Base-by-base conservation (phyloP, 2,888 invertebrate genomes). In the Pyrocoelia pectoralis region DNA sequence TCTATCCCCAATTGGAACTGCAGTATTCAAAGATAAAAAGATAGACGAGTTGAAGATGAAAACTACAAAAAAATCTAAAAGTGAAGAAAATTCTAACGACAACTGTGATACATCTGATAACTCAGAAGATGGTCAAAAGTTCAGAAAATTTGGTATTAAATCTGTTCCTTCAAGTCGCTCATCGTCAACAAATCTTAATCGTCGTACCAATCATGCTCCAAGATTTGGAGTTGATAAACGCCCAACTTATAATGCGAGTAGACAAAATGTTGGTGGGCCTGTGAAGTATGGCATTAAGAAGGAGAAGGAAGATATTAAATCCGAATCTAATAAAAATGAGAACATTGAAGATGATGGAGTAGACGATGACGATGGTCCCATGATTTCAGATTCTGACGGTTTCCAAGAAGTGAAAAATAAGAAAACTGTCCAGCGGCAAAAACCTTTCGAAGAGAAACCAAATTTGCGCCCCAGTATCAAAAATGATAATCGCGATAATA, bases 361-460 rank as follows among this genome's bases (percentile, higher is more conserved):
- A 9, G 74, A 74, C 15, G 72, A 69, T 8, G 82, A 83, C 33
- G n/a, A n/a, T n/a, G 53, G 56, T 1, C 52, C 46, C 6, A 74
- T 73, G 28, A 78, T 77, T 61, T 65, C 58, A 29, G 85, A 88
- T 60, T 87, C 89, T 56, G 89, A 89, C 74, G 92, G 92, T 51
- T 93, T 94, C 80, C 92, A 93, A 80, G 94, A 94, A 79, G 94
- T 94, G 5, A 87, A 92, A 61, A 92, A 91, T 57, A 92, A 92
- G 79, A 93, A 92, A 77, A 87, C 87, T 0, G 90, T 90, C 72
- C 90, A 89, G 55, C 77, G 84, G 0, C 83, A 79, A 72, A 76
- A 81, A 77, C 67, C 73, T 1, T 29, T 71, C 1, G 78, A 81
- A 73, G 76, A 82, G 72, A 77, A 80, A 72, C 46, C 67, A 14